Evolutionary conservation across 1,140 invertebrate species (phyloP).

Genomic region (Eriosoma lanigerum): DNA sequence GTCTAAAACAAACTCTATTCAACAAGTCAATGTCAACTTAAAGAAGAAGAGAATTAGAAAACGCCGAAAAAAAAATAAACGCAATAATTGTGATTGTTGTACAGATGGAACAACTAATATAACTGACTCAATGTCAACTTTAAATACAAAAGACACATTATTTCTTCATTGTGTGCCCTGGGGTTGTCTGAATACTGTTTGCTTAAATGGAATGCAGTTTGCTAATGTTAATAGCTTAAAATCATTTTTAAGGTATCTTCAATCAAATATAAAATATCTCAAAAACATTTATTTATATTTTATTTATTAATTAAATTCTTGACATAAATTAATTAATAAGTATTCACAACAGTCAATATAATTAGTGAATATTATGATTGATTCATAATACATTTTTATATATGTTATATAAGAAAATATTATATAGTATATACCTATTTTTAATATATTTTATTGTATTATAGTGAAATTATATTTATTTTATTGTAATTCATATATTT

Average conservation of each 20-base stretch:
- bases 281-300: neutral
- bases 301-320: neutral
- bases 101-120: neutral
- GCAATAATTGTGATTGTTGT: slow-evolving; percentile 22
- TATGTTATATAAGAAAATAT: no score
- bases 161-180: slow-evolving; percentile 15
- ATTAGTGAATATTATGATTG: no score
- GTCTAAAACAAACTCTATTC: slow-evolving; percentile 39
- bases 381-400: no score
- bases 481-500: no score
- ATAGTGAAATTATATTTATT: no score
- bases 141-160: neutral
- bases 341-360: neutral
- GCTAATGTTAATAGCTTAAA: slow-evolving; percentile 27
- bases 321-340: neutral
- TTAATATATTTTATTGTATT: no score
- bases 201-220: slow-evolving; percentile 37
- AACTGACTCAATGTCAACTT: neutral
- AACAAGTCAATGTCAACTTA: slow-evolving; percentile 30
- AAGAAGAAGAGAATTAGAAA: slow-evolving; percentile 31
- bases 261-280: neutral
- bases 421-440: no score
- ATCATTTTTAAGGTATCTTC: slow-evolving; percentile 34
- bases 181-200: slow-evolving; percentile 7
- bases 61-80: slow-evolving; percentile 25